Percentiles rank a stretch among this genome's conserved stretches.
Conservation (phyloP, 1,140 invertebrate species). For the Zophobas morio region DNA sequence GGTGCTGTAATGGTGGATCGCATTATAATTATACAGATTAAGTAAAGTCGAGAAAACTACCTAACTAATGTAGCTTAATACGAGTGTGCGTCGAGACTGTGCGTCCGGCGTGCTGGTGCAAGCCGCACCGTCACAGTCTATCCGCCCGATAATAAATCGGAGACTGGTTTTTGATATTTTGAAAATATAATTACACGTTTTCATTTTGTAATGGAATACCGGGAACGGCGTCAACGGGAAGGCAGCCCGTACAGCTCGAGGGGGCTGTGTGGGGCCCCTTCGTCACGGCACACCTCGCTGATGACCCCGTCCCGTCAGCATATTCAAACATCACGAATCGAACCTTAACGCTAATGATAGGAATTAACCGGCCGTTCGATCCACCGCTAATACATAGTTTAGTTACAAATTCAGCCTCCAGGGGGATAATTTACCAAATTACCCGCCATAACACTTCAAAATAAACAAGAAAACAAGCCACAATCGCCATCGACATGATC, state of each 20-base stretch:
- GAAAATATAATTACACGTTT: conserved; percentile 65
- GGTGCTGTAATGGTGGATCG: conserved; percentile 56
- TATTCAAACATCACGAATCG: conserved; percentile 69
- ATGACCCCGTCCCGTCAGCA: conserved; percentile 63
- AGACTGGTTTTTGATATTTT: conserved; percentile 65
- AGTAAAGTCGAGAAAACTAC: conserved; percentile 64
- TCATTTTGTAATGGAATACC: conserved; percentile 64
- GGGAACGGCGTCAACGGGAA: conserved; percentile 51
- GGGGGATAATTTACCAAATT: conserved; percentile 68
- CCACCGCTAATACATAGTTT: conserved; percentile 67
- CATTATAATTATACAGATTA: conserved; percentile 64
- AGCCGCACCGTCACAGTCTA: conserved; percentile 55
- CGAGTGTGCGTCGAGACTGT: conserved; percentile 56
- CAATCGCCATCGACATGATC: conserved; percentile 61
- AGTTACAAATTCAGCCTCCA: conserved; percentile 67
- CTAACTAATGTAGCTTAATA: conserved; percentile 64
- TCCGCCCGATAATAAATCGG: conserved; percentile 61
- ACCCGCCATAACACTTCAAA: conserved; percentile 67
- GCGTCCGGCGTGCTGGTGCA: not conserved
- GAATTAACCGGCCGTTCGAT: conserved; percentile 66
- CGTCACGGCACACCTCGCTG: not conserved
- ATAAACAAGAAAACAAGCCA: conserved; percentile 67
- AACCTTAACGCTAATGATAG: conserved; percentile 67
- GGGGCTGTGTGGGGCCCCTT: not conserved
- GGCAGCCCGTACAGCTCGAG: not conserved